phyloP scores from a whole-genome alignment of 37 sponge, comb jelly and placozoan genomes.

The Ephydatia muelleri region DNA sequence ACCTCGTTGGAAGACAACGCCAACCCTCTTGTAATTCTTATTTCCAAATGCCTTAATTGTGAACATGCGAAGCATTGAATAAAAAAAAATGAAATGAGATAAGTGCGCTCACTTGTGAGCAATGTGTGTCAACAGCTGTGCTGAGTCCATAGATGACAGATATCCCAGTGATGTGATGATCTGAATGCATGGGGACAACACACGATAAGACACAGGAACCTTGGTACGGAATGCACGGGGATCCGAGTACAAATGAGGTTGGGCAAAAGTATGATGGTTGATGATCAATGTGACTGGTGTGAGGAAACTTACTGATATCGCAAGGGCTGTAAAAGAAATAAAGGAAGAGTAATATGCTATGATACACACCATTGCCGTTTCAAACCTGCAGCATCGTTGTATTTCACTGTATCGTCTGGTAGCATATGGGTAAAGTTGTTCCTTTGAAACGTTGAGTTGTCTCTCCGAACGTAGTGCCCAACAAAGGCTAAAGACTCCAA shows the following conservation, averaged over 20 bases:
- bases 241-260: no score
- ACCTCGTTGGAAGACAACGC: conserved; percentile 22
- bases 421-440: not conserved
- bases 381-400: not conserved
- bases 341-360: not conserved
- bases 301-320: not conserved
- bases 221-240: no score
- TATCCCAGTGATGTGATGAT: not conserved
- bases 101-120: not conserved
- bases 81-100: not conserved
- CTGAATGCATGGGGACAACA: not conserved
- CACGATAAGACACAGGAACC: no score
- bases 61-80: no score
- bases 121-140: not conserved
- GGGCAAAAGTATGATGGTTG: no score
- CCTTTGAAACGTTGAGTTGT: not conserved
- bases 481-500: not conserved
- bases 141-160: not conserved
- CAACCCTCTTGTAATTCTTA: conserved; percentile 24
- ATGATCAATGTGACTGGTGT: no score
- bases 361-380: not conserved
- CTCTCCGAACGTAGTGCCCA: not conserved
- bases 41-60: conserved; percentile 19
- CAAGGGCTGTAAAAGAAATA: not conserved
- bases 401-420: not conserved